Evolutionary conservation across 2,888 invertebrate species (phyloP), one percentile per base, ranked within the genome.

Genomic region (Brenthis ino): DNA sequence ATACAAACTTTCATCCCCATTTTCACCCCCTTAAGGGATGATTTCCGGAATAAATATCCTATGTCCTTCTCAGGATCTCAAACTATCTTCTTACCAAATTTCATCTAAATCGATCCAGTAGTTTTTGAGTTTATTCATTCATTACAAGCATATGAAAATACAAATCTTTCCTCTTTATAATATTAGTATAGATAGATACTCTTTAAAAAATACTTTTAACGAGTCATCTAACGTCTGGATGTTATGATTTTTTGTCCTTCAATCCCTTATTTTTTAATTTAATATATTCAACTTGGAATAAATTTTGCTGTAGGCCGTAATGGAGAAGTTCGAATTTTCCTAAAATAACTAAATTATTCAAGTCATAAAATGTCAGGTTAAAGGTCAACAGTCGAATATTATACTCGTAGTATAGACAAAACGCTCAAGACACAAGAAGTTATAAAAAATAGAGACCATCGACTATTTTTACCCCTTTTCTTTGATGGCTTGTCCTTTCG

Each of bases 291-390:
- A 8, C 48, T 14, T 24, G 20, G 13, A 58, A 58, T 20, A 58
- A 58, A 48, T 58, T 58, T 58, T 47, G 58, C 58, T 14, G 20
- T 48, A 48, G n/a, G 24, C 58, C 48, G 16, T 58, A 48, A 48
- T n/a, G 14, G 20, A 48, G 20, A 58, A 58, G 58, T 48, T 47
- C 20, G 58, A 58, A 48, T 58, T 57, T 48, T 47, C 20, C 14
- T 48, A 5, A 58, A 24, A 58, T 48, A 48, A 28, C 16, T 13
- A 14, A 14, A 28, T 48, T 28, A 24, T 37, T 57, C 37, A 37
- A 16, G 43, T 48, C 43, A 24, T 24, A 48, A 58, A 58, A 58
- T 58, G 58, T 48, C 48, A 58, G 47, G 48, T 58, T 14, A 58
- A 58, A 13, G 28, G n/a, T 14, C 24, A 58, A 48, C 16, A 47